Conservation (phyloP, 2,113 vertebrate species). For the Toxotes jaculatrix region DNA sequence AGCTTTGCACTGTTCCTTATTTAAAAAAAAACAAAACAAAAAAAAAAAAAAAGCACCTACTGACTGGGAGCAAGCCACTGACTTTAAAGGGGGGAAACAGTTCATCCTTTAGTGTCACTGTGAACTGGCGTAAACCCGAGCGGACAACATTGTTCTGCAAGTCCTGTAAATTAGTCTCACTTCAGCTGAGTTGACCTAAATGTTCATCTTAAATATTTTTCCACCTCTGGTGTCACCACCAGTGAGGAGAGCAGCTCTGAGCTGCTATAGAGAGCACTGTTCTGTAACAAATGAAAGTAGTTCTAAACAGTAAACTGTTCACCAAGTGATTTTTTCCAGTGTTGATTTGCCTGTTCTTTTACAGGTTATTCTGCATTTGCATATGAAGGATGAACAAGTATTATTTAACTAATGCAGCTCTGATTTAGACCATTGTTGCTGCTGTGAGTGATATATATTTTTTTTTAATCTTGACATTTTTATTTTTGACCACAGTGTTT, state of each 20-base stretch:
- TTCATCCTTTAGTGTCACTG: neutral
- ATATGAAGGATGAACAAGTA: slow-evolving; percentile 10
- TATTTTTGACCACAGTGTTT: slow-evolving; percentile 61
- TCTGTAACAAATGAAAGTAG: slow-evolving; percentile 53
- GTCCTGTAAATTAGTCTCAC: slow-evolving; percentile 15
- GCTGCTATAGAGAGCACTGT: slow-evolving; percentile 43
- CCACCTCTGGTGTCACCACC: slow-evolving; percentile 45
- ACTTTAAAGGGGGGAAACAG: neutral
- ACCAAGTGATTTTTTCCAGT: neutral
- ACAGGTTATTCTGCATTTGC: slow-evolving; percentile 78
- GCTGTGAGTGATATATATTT: slow-evolving; percentile 18
- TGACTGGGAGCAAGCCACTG: neutral
- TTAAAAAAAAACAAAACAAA: no score
- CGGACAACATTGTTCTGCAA: neutral
- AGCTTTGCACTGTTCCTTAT: no score
- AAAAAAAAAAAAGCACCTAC: neutral
- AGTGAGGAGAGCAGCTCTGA: slow-evolving; percentile 18
- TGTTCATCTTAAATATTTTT: slow-evolving; percentile 7
- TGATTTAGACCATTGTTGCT: slow-evolving; percentile 22
- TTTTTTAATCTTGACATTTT: slow-evolving; percentile 25
- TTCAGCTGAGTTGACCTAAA: neutral
- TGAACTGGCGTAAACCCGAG: neutral
- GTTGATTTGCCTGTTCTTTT: slow-evolving; percentile 77
- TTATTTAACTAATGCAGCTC: slow-evolving; percentile 6
- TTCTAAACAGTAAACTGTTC: slow-evolving; percentile 58